Base-by-base conservation (phyloP, 2,113 vertebrate genomes). In the Arothron firmamentum region DNA sequence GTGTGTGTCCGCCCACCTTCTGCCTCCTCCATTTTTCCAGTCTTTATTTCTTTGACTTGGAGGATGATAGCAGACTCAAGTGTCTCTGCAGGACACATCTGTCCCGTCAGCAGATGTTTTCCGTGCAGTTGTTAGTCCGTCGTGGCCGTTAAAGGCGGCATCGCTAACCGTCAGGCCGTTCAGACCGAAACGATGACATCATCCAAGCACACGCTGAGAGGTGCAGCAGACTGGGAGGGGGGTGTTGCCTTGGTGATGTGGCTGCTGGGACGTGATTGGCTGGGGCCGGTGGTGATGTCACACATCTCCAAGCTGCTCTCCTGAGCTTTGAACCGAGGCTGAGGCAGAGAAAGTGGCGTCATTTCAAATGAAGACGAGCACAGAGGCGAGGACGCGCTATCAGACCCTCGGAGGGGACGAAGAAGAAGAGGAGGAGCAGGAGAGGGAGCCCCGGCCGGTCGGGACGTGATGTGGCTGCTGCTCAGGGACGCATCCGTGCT, bases 221-320 rank as follows among this genome's bases (percentile, higher is more conserved):
- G 78, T 81, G 85, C 92, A 93, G 94, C 93, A 94, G 91, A 90
- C 92, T 88, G 28, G 14, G 34, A 60, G 31, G 38, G 38, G 62
- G 67, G 62, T 18, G 86, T 78, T 86, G 77, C 80, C 81, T 91
- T 87, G 87, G 89, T 91, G 92, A 92, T 91, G 93, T 92, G 93
- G 82, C 89, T 88, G 90, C 92, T 84, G 82, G 86, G 78, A 74
- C 87, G 78, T 85, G 90, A 97, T 98, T 97, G 96, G 95, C 90
- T 90, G 90, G 45, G 63, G 66, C 86, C 81, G 66, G 72, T 82
- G 89, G 90, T 97, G 95, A 98, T 94, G 94, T 96, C 93, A 98
- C 93, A 92, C 92, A 91, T 94, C 94, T 92, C 93, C 92, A 92
- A 93, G 93, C 94, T 92, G 92, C 92, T 92, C 90, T 91, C 93